Base-by-base conservation (phyloP, 2,888 invertebrate species). In the Pandemis heparana region DNA sequence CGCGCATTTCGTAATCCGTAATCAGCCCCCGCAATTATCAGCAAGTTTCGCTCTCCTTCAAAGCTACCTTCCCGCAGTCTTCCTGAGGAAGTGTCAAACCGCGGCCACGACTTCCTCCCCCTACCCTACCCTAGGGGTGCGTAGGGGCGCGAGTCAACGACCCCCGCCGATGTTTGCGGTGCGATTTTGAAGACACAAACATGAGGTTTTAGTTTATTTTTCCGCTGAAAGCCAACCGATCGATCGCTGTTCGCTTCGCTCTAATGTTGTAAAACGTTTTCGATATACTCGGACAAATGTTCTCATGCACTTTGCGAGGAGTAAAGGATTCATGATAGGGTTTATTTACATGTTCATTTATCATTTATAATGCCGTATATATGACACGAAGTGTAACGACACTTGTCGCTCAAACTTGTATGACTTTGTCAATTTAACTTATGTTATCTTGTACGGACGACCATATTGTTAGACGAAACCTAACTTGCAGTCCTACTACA, bases 61-160 rank as follows among this genome's bases (percentile, higher is more conserved):
- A 92, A 92, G 91, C 51, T 62, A 51, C 75, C 67, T 71, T 70
- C 63, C 72, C 61, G 62, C 71, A 63, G 91, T 90, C 92, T 93
- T 94, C 93, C 92, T 91, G 91, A 93, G 94, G 94, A 94, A 92
- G 92, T 92, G 92, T 92, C 90, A 91, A 92, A 93, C 92, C 92
- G 87, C 92, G 91, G 88, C 88, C 89, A 84, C 87, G 89, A 87
- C 89, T 91, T 93, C 91, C 92, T 85, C 80, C 75, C 71, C 80
- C 81, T 77, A 81, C 79, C 82, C 82, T 81, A 80, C 80, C 83
- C 78, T 75, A 84, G 88, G 87, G 86, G 85, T 79, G 87, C 82
- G 81, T 78, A 83, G 85, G 85, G 84, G 85, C 78, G 81, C 80
- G 81, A 84, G 91, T 92, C 91, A 89, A 88, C 85, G 91, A 90